Evolutionary conservation across 1,140 invertebrate species (phyloP).

Genomic region (Bombus confusus): DNA sequence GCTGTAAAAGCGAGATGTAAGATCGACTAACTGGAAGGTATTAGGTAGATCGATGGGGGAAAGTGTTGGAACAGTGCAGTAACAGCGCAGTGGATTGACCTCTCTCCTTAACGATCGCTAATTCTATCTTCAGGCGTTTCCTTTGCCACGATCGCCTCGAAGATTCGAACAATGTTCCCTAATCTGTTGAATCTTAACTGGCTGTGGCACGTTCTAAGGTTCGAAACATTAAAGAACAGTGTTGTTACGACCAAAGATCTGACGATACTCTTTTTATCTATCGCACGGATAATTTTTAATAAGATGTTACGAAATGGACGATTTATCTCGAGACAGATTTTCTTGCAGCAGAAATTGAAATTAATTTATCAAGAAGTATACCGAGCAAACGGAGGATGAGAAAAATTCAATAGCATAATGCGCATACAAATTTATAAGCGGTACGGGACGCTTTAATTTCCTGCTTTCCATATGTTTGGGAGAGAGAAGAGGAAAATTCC

Average conservation of each 20-base stretch:
- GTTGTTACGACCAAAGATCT: background rate
- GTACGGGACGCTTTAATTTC: background rate
- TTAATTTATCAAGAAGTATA: background rate
- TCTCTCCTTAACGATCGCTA: background rate
- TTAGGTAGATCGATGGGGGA: conserved; percentile 64
- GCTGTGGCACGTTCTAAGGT: background rate
- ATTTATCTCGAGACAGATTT: background rate
- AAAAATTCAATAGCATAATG: background rate
- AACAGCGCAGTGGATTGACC: background rate
- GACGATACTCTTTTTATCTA: background rate
- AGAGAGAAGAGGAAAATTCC: too few relatives aligned
- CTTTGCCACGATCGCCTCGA: background rate
- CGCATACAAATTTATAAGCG: background rate
- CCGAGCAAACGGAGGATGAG: background rate
- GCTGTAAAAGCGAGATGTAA: conserved; percentile 25
- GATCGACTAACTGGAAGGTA: conserved; percentile 49
- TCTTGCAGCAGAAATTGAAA: background rate
- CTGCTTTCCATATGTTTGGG: background rate
- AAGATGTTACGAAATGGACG: background rate
- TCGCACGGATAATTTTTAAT: background rate
- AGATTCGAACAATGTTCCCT: background rate
- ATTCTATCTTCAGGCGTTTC: conserved; percentile 16
- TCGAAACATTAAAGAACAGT: too few relatives aligned
- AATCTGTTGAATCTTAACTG: background rate
- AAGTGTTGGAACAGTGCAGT: conserved; percentile 44